phyloP scores from a whole-genome alignment of 2,797 vertebrate species.

The Argyrosomus regius region DNA sequence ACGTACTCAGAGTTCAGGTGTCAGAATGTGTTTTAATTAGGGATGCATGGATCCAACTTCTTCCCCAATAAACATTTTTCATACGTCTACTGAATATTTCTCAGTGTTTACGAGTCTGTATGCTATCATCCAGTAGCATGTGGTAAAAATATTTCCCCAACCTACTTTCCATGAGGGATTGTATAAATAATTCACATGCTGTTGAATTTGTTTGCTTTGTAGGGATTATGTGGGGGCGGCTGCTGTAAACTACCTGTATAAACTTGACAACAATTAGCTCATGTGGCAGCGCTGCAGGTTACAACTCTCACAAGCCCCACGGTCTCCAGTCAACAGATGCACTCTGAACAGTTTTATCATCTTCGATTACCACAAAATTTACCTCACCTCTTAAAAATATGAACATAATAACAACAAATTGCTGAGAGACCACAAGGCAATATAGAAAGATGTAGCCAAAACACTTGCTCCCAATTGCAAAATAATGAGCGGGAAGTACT shows the following conservation, averaged over 20 bases:
- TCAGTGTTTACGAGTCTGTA: background rate
- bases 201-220: constrained; percentile 29
- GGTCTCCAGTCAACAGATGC: constrained; percentile 33
- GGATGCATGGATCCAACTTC: background rate
- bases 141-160: constrained; percentile 8
- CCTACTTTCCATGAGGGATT: constrained; percentile 27
- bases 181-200: constrained; percentile 47
- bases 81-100: background rate
- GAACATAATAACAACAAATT: constrained; percentile 71
- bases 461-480: constrained; percentile 65
- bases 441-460: constrained; percentile 59
- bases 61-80: background rate
- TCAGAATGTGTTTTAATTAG: background rate
- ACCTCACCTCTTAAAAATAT: constrained; percentile 61
- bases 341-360: constrained; percentile 39
- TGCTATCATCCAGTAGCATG: background rate
- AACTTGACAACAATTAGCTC: constrained; percentile 49
- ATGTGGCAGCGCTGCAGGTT: constrained; percentile 8
- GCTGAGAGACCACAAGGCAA: constrained; percentile 71
- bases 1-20: background rate
- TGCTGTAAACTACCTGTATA: constrained; percentile 38
- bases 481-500: constrained; percentile 66
- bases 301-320: constrained; percentile 8
- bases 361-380: constrained; percentile 58
- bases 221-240: constrained; percentile 1